phyloP scores from a whole-genome alignment of 2,888 invertebrate species.

The Drosophila heteroneura region DNA sequence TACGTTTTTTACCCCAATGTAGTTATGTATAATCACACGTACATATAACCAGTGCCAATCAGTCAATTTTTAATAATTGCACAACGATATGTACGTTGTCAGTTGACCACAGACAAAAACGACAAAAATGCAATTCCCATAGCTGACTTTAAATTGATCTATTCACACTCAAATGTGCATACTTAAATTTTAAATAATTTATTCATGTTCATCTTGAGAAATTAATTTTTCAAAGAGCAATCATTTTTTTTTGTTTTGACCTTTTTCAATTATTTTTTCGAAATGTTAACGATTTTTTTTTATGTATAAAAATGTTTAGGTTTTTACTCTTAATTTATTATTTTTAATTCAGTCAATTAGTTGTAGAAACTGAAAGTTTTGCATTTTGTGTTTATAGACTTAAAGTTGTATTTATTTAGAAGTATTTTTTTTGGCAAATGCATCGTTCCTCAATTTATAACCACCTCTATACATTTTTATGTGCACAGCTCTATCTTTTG shows the following conservation, averaged over 20 bases:
- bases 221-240: not conserved
- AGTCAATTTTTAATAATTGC: conserved; percentile 72
- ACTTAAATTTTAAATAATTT: not conserved
- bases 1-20: conserved; percentile 25
- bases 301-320: not conserved
- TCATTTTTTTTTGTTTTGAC: not conserved
- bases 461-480: not conserved
- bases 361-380: not conserved
- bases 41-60: conserved; percentile 48
- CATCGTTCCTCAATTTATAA: not conserved
- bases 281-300: not conserved
- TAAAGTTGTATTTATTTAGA: not conserved
- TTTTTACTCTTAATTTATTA: not conserved
- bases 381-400: not conserved
- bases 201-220: not conserved
- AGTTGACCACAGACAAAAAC: conserved; percentile 46
- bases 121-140: not conserved
- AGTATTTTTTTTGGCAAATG: not conserved
- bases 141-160: conserved; percentile 35
- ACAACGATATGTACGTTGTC: conserved; percentile 57
- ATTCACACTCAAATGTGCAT: not conserved
- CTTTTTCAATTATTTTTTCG: not conserved
- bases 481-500: not conserved
- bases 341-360: not conserved
- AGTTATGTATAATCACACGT: not conserved